phyloP scores from a whole-genome alignment of 2,113 vertebrate species.

The Bambusicola thoracicus region DNA sequence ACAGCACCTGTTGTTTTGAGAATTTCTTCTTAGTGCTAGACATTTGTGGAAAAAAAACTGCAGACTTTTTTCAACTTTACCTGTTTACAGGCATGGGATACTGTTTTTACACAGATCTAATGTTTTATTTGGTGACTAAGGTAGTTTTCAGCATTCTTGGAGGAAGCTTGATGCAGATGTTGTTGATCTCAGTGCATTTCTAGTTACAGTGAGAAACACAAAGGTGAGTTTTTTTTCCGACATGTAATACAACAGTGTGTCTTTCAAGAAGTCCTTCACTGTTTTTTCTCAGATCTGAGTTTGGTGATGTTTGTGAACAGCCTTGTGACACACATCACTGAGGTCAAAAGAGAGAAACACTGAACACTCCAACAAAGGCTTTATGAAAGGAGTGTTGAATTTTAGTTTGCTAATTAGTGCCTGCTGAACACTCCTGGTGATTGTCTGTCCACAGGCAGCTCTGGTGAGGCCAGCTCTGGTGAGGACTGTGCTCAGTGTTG shows the following conservation, averaged over 20 bases:
- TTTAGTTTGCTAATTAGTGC: neutral
- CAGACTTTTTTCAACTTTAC: neutral
- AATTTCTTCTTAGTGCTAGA: too few relatives aligned
- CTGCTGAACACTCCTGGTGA: neutral
- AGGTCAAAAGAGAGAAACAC: neutral
- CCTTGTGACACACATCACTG: neutral
- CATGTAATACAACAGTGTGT: neutral
- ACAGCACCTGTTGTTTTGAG: too few relatives aligned
- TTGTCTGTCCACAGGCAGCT: too few relatives aligned
- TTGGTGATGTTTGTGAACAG: constrained; percentile 31
- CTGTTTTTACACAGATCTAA: neutral
- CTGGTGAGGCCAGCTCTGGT: too few relatives aligned
- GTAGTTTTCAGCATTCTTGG: neutral
- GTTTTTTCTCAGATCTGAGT: neutral
- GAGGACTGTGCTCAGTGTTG: too few relatives aligned
- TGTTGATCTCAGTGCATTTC: neutral
- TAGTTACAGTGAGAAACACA: neutral
- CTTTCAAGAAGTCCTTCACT: neutral
- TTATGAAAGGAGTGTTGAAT: neutral
- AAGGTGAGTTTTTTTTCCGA: neutral
- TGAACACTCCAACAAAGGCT: neutral
- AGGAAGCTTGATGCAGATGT: neutral
- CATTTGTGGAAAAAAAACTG: neutral
- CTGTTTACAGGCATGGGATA: neutral
- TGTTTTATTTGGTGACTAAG: neutral